Percentiles rank a stretch among this genome's conserved stretches.
Evolutionary conservation across 1,140 invertebrate genomes (phyloP).

Genomic region (Macrosteles quadrilineatus): DNA sequence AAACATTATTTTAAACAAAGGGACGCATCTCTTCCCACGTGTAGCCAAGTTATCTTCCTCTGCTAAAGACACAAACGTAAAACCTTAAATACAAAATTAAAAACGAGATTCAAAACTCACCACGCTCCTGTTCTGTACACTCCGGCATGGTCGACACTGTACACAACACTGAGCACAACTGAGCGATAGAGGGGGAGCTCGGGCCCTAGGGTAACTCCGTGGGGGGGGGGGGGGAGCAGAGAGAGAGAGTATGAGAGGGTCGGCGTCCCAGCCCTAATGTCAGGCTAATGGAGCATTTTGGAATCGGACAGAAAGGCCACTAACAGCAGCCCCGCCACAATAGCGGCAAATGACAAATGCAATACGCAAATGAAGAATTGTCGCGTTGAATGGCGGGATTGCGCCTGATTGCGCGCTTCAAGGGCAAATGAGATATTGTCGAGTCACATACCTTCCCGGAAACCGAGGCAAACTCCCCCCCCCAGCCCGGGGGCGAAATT

Average conservation of each 20-base stretch:
- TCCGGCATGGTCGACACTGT: no score
- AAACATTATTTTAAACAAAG: no score
- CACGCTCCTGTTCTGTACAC: no score
- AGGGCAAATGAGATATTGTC: slow-evolving; percentile 22
- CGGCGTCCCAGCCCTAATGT: no score
- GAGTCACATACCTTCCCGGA: slow-evolving; percentile 14
- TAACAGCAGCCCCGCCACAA: slow-evolving; percentile 44
- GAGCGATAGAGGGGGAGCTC: no score
- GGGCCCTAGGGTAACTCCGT: no score
- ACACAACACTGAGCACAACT: no score
- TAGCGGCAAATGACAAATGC: slow-evolving; percentile 53
- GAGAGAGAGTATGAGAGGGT: no score
- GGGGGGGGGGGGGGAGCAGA: no score
- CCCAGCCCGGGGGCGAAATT: slow-evolving; percentile 14
- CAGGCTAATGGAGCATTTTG: slow-evolving; percentile 16
- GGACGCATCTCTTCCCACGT: neutral
- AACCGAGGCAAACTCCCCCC: neutral
- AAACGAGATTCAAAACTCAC: no score
- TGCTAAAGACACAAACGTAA: no score
- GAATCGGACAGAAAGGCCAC: slow-evolving; percentile 19
- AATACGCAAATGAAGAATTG: slow-evolving; percentile 59
- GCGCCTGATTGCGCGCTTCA: slow-evolving; percentile 31
- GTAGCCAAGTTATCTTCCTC: neutral
- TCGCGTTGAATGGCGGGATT: slow-evolving; percentile 40
- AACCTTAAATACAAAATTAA: no score